These are phyloP conservation scores for Drosophila merina DNA, from an alignment of 2,888 invertebrate species.

Conservation along the genomic window DNA sequence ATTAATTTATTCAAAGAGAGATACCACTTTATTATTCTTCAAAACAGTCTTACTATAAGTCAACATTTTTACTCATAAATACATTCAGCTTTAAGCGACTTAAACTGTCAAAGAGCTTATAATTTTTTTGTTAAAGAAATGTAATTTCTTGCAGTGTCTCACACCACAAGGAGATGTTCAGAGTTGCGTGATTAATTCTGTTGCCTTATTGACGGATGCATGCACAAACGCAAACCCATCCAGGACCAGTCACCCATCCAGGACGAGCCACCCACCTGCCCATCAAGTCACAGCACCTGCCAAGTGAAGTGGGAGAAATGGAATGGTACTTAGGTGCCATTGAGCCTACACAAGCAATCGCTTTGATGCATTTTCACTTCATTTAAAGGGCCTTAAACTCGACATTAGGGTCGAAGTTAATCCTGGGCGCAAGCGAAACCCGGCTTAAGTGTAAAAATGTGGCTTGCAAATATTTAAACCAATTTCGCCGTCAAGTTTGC, in stretches of 20 bases:
- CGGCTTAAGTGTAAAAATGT: conserved; percentile 23
- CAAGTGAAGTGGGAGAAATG: not conserved
- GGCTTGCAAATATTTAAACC: conserved; percentile 41
- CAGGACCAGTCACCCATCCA: not conserved
- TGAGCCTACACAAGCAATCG: conserved; percentile 15
- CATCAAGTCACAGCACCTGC: conserved; percentile 6
- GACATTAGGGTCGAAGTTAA: conserved; percentile 11
- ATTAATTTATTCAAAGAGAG: too few relatives aligned
- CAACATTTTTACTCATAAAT: too few relatives aligned
- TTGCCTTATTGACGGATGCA: conserved; percentile 59
- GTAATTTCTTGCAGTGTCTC: conserved; percentile 1
- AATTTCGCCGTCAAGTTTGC: conserved; percentile 33
- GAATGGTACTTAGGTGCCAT: conserved; percentile 30
- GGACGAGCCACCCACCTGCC: not conserved
- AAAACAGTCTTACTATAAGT: too few relatives aligned
- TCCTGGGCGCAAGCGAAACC: not conserved
- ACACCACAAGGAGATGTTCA: conserved; percentile 45
- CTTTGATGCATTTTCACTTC: conserved; percentile 20
- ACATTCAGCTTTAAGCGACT: too few relatives aligned
- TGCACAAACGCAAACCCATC: conserved; percentile 15
- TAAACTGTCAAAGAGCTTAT: too few relatives aligned
- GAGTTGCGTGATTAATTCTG: conserved; percentile 70
- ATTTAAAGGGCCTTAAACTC: conserved; percentile 24
- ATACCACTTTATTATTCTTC: too few relatives aligned
- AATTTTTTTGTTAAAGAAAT: not conserved